These are phyloP conservation scores for Artibeus lituratus DNA, from an alignment of 2,797 vertebrate genomes.

Conservation along the genomic window DNA sequence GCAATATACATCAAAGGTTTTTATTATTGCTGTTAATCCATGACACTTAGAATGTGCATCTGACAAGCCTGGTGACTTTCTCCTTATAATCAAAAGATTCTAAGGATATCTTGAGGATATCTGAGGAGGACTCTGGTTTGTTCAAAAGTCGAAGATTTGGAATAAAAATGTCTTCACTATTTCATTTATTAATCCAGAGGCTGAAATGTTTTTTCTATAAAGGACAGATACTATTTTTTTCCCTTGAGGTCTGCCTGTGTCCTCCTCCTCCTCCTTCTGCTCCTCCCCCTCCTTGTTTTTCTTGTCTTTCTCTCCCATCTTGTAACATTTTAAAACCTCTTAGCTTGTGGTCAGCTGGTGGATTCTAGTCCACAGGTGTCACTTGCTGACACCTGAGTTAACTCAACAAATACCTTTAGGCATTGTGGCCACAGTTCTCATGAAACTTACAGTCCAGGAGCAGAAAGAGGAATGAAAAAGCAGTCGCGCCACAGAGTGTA, in stretches of 20 bases:
- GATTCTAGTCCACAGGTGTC: not conserved
- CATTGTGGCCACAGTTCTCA: not conserved
- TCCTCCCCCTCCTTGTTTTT: not conserved
- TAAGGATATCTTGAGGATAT: not conserved
- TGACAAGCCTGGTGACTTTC: not conserved
- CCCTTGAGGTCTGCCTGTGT: not conserved
- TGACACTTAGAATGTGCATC: not conserved
- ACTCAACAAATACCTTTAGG: not conserved
- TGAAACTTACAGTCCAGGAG: not conserved
- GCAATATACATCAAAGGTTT: conserved; percentile 1
- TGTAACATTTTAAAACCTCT: not conserved
- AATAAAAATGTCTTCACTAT: not conserved
- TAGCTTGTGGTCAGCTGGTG: not conserved
- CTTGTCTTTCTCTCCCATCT: not conserved
- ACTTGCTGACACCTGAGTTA: not conserved
- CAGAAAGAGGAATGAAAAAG: not conserved
- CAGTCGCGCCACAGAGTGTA: not conserved
- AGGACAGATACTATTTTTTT: not conserved
- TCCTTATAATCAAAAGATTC: not conserved
- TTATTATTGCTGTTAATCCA: conserved; percentile 51
- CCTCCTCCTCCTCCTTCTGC: not conserved
- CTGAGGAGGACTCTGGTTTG: not conserved
- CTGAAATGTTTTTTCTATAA: not conserved
- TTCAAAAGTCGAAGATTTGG: not conserved
- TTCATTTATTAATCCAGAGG: not conserved